Evolutionary conservation across 1,140 invertebrate genomes (phyloP).

Genomic region (Lepidurus arcticus): DNA sequence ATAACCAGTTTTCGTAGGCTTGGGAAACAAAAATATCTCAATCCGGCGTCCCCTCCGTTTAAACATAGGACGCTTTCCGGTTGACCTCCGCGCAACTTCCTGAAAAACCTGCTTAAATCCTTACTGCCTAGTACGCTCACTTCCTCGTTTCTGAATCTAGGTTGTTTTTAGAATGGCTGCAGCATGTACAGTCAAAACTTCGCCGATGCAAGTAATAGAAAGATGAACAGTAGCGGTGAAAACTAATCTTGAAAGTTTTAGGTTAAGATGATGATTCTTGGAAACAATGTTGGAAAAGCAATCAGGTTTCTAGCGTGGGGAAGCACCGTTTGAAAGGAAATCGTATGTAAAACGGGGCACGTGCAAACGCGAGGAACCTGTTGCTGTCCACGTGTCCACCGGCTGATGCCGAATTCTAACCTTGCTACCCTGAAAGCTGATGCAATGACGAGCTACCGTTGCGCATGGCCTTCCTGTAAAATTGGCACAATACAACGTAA

Average conservation of each 20-base stretch:
- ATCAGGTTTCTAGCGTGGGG: not conserved
- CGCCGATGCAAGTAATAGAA: too few relatives aligned
- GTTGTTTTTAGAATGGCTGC: not conserved
- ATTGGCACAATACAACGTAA: too few relatives aligned
- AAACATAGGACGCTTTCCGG: not conserved
- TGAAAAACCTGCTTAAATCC: not conserved
- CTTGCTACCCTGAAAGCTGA: not conserved
- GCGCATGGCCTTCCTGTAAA: not conserved
- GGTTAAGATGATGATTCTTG: not conserved
- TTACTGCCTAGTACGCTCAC: not conserved
- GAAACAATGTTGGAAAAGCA: not conserved
- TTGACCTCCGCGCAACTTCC: slow-evolving; percentile 8
- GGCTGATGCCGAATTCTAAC: not conserved
- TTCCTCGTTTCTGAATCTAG: too few relatives aligned
- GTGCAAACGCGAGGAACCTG: not conserved
- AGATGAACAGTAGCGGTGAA: too few relatives aligned
- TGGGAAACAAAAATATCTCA: not conserved
- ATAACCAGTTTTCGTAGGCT: not conserved
- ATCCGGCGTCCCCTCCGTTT: not conserved
- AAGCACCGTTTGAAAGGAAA: not conserved
- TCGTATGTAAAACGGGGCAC: not conserved
- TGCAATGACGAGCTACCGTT: not conserved
- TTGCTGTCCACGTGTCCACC: slow-evolving; percentile 1
- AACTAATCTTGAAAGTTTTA: not conserved
- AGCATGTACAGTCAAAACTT: too few relatives aligned